Percentiles rank a stretch among this genome's conserved stretches.
Evolutionary conservation across 2,888 invertebrate genomes (phyloP).

Genomic region (Strigamia crassipes): DNA sequence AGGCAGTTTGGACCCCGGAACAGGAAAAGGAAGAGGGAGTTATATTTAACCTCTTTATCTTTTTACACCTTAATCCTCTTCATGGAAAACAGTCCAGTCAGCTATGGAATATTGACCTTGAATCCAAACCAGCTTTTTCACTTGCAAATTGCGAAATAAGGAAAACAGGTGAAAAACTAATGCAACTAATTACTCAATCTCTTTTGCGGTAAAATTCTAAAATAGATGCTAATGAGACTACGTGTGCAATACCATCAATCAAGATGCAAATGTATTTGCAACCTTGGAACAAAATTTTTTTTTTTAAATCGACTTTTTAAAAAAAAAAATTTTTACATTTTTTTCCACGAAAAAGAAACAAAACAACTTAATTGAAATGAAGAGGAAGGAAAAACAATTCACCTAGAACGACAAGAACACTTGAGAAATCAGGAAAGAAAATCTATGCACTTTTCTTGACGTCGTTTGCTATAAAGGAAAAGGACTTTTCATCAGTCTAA

Average conservation of each 20-base stretch:
- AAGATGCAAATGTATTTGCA: neutral
- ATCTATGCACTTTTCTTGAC: neutral
- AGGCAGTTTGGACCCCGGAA: neutral
- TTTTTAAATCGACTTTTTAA: no score
- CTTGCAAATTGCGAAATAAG: neutral
- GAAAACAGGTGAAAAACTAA: neutral
- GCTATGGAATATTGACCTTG: neutral
- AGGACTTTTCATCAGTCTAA: neutral
- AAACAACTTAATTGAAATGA: no score
- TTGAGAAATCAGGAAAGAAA: neutral
- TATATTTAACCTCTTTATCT: neutral
- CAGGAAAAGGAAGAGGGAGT: neutral
- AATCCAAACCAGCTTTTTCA: neutral
- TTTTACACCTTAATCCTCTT: neutral
- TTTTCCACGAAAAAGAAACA: no score
- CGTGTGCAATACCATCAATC: neutral
- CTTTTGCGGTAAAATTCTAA: neutral
- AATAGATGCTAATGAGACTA: neutral
- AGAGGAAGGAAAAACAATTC: neutral
- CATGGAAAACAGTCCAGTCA: neutral
- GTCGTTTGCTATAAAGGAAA: neutral
- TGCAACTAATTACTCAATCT: neutral
- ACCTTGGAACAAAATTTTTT: neutral
- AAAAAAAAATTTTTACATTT: no score
- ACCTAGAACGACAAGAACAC: neutral